phyloP scores from a whole-genome alignment of 2,888 invertebrate species.

The Adineta ricciae region DNA sequence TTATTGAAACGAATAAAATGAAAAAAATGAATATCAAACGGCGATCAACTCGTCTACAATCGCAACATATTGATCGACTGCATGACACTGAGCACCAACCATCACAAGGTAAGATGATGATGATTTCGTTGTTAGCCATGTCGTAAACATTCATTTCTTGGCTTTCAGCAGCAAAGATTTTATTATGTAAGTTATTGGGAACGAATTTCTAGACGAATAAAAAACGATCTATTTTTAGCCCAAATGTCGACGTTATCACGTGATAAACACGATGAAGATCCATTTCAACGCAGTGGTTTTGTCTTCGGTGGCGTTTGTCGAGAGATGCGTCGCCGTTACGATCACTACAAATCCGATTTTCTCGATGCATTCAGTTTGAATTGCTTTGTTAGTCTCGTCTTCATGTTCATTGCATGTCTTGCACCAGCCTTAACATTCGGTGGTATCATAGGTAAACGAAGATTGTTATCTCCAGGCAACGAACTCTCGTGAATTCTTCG shows the following conservation, averaged over 20 bases:
- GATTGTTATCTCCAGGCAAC: no score
- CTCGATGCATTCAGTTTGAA: constrained; percentile 27
- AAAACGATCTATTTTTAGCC: not conserved
- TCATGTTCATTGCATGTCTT: constrained; percentile 33
- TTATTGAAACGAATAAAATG: constrained; percentile 26
- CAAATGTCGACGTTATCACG: not conserved
- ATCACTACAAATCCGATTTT: constrained; percentile 30
- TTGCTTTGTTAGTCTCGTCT: constrained; percentile 28
- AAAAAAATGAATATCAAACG: constrained; percentile 31
- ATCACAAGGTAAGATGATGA: constrained; percentile 1
- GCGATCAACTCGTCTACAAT: not conserved
- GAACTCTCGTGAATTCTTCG: no score
- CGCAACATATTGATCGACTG: not conserved
- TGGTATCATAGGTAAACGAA: constrained; percentile 28
- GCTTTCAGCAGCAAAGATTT: not conserved
- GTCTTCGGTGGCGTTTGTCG: constrained; percentile 24
- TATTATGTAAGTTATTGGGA: not conserved
- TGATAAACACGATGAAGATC: constrained; percentile 23
- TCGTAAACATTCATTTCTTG: no score
- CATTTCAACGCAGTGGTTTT: constrained; percentile 24
- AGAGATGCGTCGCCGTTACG: constrained; percentile 30
- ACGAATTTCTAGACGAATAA: not conserved
- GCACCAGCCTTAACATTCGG: constrained; percentile 31
- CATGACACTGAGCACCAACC: not conserved
- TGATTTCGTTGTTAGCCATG: no score